Conservation (phyloP, 1,140 invertebrate genomes). For the Sminthurinus signatus region DNA sequence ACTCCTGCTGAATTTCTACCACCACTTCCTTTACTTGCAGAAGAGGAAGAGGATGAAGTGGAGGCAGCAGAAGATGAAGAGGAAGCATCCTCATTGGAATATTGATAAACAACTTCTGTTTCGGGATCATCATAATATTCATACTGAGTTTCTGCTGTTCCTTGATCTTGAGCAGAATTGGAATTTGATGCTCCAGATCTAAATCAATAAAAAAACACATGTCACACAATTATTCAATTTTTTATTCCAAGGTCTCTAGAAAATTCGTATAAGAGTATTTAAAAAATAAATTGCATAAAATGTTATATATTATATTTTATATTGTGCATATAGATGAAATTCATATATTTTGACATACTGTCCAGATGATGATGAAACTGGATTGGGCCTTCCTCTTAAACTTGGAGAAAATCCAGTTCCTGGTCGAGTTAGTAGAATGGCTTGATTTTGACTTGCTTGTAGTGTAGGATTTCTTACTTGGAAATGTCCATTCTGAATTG, state of each 20-base stretch:
- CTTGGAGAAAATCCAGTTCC: neutral
- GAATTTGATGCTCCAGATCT: neutral
- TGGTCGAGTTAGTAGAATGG: neutral
- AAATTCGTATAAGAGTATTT: neutral
- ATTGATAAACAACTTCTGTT: constrained; percentile 21
- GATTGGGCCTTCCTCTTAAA: neutral
- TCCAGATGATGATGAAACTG: neutral
- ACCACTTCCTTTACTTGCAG: neutral
- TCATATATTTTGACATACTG: no score
- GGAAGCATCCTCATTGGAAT: constrained; percentile 19
- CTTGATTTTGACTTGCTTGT: neutral
- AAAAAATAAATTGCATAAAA: neutral
- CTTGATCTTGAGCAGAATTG: neutral
- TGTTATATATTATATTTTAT: no score
- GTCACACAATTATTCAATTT: constrained; percentile 1
- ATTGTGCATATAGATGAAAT: no score
- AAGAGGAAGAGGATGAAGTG: neutral
- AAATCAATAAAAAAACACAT: no score
- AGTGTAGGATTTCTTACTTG: constrained; percentile 9
- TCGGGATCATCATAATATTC: constrained; percentile 35
- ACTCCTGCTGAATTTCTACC: neutral
- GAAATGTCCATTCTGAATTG: constrained; percentile 31
- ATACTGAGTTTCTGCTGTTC: constrained; percentile 24
- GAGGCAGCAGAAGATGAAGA: neutral
- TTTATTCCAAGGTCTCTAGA: neutral